Evolutionary conservation across 2,113 vertebrate species (phyloP).

Genomic region (Anas platyrhynchos): DNA sequence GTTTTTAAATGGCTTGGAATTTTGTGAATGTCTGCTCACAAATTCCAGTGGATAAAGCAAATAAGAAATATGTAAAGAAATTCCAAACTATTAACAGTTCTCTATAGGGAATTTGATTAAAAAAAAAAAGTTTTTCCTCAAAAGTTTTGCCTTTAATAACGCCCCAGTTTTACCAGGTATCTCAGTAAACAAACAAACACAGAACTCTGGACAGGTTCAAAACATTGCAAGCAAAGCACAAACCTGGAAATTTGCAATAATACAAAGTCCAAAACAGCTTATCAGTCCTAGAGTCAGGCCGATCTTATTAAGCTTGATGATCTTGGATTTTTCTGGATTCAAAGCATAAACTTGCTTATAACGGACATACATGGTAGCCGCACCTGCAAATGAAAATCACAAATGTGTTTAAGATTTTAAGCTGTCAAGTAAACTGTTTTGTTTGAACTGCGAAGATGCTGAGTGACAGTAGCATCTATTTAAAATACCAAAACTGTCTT

Average conservation of each 20-base stretch:
- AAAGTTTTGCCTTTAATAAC: neutral
- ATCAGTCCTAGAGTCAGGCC: constrained; percentile 83
- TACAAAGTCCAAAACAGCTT: constrained; percentile 90
- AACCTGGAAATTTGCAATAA: constrained; percentile 93
- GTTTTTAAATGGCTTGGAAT: neutral
- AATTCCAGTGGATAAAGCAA: neutral
- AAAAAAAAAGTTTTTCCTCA: neutral
- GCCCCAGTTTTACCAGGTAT: neutral
- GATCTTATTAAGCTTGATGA: constrained; percentile 76
- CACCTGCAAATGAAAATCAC: constrained; percentile 71
- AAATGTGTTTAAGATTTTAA: neutral
- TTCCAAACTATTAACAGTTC: neutral
- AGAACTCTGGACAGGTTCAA: neutral
- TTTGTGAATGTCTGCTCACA: neutral
- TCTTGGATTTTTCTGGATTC: constrained; percentile 61
- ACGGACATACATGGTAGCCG: constrained; percentile 88
- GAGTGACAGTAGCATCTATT: neutral
- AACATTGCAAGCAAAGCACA: constrained; percentile 26
- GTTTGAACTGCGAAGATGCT: neutral
- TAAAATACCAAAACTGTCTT: neutral
- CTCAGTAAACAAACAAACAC: neutral
- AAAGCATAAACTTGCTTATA: constrained; percentile 89
- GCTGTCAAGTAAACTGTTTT: neutral
- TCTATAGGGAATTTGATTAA: neutral
- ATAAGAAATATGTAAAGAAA: neutral